Evolutionary conservation across 2,888 invertebrate species (phyloP).

Genomic region (Torymus tubicola): DNA sequence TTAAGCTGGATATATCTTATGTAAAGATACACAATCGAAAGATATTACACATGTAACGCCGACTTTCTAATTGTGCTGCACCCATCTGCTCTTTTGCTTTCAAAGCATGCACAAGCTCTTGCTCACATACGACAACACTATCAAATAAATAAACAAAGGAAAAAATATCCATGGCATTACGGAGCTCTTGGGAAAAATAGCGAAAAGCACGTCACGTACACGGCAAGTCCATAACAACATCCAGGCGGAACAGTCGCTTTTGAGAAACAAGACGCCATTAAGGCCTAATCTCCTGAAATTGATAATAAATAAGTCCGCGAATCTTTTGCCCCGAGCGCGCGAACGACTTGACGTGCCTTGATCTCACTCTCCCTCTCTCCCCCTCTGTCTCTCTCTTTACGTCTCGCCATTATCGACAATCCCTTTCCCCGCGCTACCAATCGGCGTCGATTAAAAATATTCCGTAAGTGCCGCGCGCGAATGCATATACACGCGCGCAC

Average conservation of each 20-base stretch:
- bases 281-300: conserved; percentile 41
- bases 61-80: conserved; percentile 27
- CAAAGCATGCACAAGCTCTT: conserved; percentile 3
- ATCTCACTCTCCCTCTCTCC: neutral
- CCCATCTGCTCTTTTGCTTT: neutral
- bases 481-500: too few relatives aligned
- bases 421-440: neutral
- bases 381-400: neutral
- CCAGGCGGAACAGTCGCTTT: neutral
- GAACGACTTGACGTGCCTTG: conserved; percentile 2
- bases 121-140: neutral
- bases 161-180: neutral
- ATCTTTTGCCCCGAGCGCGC: neutral
- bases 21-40: conserved; percentile 9
- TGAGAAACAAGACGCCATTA: conserved; percentile 18
- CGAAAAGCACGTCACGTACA: neutral
- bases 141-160: neutral
- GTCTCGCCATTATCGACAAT: neutral
- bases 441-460: neutral
- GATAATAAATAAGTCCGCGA: conserved; percentile 49
- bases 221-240: neutral
- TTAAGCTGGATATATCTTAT: neutral
- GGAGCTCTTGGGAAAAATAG: neutral
- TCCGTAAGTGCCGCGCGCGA: neutral
- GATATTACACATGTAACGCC: neutral